Evolutionary conservation across 1,140 invertebrate genomes (phyloP).

Genomic region (Euura lappo): DNA sequence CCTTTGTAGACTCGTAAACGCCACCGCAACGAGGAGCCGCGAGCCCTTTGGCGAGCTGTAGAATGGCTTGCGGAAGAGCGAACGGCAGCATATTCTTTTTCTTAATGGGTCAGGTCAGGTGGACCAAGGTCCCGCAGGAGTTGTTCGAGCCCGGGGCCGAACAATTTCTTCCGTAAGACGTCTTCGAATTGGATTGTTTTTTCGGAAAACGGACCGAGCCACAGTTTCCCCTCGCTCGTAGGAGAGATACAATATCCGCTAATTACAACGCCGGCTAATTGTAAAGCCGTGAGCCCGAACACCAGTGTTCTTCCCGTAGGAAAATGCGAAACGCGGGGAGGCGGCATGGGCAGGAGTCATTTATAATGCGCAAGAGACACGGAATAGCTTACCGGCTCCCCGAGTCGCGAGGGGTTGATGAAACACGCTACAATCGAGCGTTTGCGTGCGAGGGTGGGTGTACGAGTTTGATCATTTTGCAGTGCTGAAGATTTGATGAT

Average conservation of each 20-base stretch:
- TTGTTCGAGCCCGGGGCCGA: constrained; percentile 23
- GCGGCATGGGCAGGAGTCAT: constrained; percentile 44
- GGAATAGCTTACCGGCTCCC: constrained; percentile 48
- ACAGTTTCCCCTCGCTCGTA: not conserved
- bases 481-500: not conserved
- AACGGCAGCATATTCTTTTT: constrained; percentile 16
- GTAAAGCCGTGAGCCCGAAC: constrained; percentile 31
- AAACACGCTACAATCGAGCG: not conserved
- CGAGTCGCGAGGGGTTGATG: constrained; percentile 47
- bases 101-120: constrained; percentile 44
- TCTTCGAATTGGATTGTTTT: not conserved
- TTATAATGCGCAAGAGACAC: constrained; percentile 43
- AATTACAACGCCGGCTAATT: constrained; percentile 58
- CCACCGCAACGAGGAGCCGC: constrained; percentile 38
- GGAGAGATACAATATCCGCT: constrained; percentile 58
- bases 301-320: not conserved
- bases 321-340: constrained; percentile 32
- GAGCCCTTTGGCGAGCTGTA: constrained; percentile 41
- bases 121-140: constrained; percentile 34
- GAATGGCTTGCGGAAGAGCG: constrained; percentile 29
- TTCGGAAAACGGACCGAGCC: not conserved
- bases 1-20: constrained; percentile 49
- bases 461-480: too few relatives aligned
- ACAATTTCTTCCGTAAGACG: not conserved
- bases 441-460: too few relatives aligned